Evolutionary conservation across 2,888 invertebrate species (phyloP), one percentile per base, ranked within the genome.

Genomic region (Catonia carolina): DNA sequence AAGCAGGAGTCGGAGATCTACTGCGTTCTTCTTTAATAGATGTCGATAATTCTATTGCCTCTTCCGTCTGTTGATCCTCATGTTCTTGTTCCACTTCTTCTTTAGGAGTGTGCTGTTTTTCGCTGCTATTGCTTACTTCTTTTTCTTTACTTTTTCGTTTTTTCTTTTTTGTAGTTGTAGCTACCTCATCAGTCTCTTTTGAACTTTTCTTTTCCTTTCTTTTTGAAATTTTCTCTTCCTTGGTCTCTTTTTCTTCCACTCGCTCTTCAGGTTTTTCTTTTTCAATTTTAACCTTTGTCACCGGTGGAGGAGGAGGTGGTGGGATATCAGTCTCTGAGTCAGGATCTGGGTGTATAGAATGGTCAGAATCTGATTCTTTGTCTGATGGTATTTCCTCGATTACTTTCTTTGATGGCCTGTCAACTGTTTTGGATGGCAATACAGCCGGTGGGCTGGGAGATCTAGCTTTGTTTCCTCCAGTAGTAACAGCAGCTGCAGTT

Each of bases 211-310:
- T 61, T n/a, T 62, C 59, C 47, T 62, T 64, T 33, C 63, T 64
- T 51, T 62, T 63, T 22, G 60, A 61, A 31, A 62, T 63, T 12
- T 65, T 62, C 42, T 62, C 63, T 45, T 61, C 61, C 47, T 64
- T 62, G 39, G 31, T 54, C 56, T 67, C 61, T 64, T 74, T 77
- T 63, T 81, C 79, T 69, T 80, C 79, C 67, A 78, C 78, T 52
- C 70, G 71, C 62, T 71, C 73, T 53, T 70, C 72, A 12, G 78
- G 77, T 27, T 27, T 60, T 75, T 75, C 62, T 78, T 77, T 64
- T 78, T 77, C 62, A 59, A 49, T 64, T 60, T 56, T 60, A 59
- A 1, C 27, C 35, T 6, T 36, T 10, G 2, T 55, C 36, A 2
- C 45, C 55, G n/a, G 22, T n/a, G 39, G 14, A 20, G 56, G 52